These are phyloP conservation scores for Pangasius djambal DNA, from an alignment of 2,797 vertebrate genomes.

Conservation along the genomic window DNA sequence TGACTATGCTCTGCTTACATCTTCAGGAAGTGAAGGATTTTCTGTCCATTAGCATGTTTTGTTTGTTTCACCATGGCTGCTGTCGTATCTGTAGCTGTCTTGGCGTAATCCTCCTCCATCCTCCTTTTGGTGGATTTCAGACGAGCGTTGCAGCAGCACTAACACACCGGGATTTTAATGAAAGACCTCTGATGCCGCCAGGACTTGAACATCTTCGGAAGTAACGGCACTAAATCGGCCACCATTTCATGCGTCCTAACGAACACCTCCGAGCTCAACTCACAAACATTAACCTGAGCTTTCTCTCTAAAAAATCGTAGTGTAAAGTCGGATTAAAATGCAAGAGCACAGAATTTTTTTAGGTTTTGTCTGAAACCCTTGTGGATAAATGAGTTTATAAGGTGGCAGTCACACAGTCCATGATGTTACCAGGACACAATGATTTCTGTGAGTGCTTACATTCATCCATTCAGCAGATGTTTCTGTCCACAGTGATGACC, in stretches of 20 bases:
- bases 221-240: neutral
- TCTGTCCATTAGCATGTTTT: neutral
- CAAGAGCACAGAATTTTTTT: neutral
- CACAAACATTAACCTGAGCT: too few species aligned
- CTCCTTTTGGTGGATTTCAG: neutral
- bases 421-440: neutral
- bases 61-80: neutral
- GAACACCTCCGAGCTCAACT: too few species aligned
- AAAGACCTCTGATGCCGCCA: too few species aligned
- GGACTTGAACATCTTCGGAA: neutral
- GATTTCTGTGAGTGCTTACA: neutral
- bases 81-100: neutral
- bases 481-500: neutral
- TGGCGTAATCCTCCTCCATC: neutral
- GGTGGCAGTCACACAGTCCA: neutral
- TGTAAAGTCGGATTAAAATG: neutral
- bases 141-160: neutral
- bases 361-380: neutral
- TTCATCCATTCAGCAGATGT: neutral
- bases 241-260: too few species aligned
- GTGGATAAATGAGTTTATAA: neutral
- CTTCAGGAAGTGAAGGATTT: neutral
- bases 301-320: too few species aligned
- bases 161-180: neutral
- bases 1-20: neutral